Base-by-base conservation (phyloP, 1,140 invertebrate species). In the Leptinotarsa texana region DNA sequence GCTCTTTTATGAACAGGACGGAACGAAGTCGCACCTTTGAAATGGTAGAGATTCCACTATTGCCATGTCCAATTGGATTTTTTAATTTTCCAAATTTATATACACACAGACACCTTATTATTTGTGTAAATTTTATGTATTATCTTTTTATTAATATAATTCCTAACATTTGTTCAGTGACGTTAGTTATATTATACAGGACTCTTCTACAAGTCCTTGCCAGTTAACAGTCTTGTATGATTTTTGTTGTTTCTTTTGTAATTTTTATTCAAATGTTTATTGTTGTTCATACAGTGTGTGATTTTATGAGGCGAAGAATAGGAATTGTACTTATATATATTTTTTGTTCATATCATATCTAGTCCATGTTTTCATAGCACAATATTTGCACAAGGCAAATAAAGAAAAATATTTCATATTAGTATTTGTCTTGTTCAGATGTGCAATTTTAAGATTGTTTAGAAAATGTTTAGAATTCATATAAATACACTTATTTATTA, bases 1-100 rank as follows among this genome's bases (percentile, higher is more conserved):
- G 76, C 89, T 98, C 79, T 98, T 98, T 86, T 98, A 97, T 86
- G 95, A 97, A 87, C 90, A 94, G 81, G 90, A 91, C 79, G 84
- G 86, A 63, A 86, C 87, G 74, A 88, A 84, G 75, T 87, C 88
- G 76, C 88, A 89, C 78, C 85, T 89, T 81, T 89, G 86, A 87
- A 71, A 71, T 51, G 49, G 73, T 61, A 49, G 33, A 42, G 33
- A 42, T 42, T 42, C 33, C 33, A 42, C 33, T 42, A 42, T 42
- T 42, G 33, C 8, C 33, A 27, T 27, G 27, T 27, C 27, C 27
- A 42, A 42, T 42, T 42, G 33, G 8, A 63, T 57, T 69, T 67
- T 68, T 73, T 11, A 42, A 42, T 42, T 75, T 70, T 18, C 33
- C 62, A 73, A 75, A 71, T 75, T 75, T 62, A 75, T 71, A 71